phyloP scores from a whole-genome alignment of 2,797 vertebrate species.

The Sebastes cheni region DNA sequence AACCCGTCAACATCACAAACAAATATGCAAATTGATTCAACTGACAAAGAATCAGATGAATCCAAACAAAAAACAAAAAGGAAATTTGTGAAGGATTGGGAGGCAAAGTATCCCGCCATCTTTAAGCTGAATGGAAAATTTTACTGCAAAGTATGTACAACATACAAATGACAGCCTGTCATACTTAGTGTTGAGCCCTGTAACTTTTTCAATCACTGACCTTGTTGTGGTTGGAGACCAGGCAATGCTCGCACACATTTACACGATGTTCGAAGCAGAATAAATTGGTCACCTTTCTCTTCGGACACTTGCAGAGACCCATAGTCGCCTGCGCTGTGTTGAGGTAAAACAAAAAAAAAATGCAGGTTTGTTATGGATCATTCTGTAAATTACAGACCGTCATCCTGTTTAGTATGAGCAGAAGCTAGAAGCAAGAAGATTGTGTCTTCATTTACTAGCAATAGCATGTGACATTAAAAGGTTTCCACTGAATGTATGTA shows the following conservation, averaged over 20 bases:
- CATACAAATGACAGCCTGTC: too few relatives aligned
- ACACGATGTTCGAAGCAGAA: conserved; percentile 96
- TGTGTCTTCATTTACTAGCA: background rate
- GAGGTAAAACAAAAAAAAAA: conserved; percentile 5
- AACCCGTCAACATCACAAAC: too few relatives aligned
- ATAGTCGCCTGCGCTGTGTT: conserved; percentile 70
- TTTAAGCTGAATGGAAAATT: too few relatives aligned
- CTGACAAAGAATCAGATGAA: too few relatives aligned
- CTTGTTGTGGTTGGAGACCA: conserved; percentile 93
- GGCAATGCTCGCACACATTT: conserved; percentile 94
- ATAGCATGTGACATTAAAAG: background rate
- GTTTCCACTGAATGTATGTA: background rate
- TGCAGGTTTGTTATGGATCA: background rate
- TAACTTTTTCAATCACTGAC: conserved; percentile 69
- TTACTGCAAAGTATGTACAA: too few relatives aligned
- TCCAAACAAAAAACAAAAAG: too few relatives aligned
- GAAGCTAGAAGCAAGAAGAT: background rate
- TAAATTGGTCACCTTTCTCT: conserved; percentile 93
- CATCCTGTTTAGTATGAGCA: background rate
- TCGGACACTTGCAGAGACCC: conserved; percentile 96
- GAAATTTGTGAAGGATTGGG: too few relatives aligned
- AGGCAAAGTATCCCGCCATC: too few relatives aligned
- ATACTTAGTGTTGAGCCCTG: too few relatives aligned
- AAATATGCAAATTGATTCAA: too few relatives aligned
- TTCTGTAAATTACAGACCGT: background rate